phyloP scores from a whole-genome alignment of 2,797 vertebrate genomes.

The Philypnodon macrostomus region DNA sequence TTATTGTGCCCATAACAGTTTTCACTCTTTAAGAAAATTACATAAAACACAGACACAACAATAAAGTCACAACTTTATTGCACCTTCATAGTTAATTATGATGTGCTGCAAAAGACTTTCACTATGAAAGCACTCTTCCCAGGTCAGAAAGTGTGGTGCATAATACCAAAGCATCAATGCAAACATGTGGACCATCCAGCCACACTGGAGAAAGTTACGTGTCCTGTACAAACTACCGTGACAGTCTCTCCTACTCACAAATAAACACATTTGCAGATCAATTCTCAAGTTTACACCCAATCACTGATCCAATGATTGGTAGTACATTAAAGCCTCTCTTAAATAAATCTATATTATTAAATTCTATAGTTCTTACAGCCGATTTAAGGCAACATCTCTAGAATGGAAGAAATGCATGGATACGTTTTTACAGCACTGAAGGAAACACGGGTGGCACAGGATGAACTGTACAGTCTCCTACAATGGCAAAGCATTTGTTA shows the following conservation, averaged over 20 bases:
- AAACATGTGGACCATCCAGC: slow-evolving; percentile 61
- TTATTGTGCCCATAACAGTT: too few relatives aligned
- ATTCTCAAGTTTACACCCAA: slow-evolving; percentile 61
- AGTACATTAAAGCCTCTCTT: slow-evolving; percentile 68
- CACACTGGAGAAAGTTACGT: slow-evolving; percentile 42
- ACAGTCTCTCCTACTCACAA: slow-evolving; percentile 55
- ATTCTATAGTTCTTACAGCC: slow-evolving; percentile 62
- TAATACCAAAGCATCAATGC: slow-evolving; percentile 70
- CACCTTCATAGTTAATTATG: slow-evolving; percentile 71
- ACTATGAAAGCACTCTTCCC: slow-evolving; percentile 71
- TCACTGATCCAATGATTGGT: slow-evolving; percentile 61
- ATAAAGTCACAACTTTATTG: slow-evolving; percentile 84
- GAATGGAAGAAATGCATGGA: slow-evolving; percentile 65
- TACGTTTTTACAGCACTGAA: slow-evolving; percentile 64
- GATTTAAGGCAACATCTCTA: slow-evolving; percentile 78
- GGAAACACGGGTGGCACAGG: slow-evolving; percentile 64
- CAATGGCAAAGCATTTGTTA: slow-evolving; percentile 64
- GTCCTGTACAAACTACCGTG: slow-evolving; percentile 55
- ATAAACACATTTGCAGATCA: slow-evolving; percentile 64
- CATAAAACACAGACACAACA: slow-evolving; percentile 36
- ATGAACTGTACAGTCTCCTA: slow-evolving; percentile 77
- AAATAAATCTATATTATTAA: slow-evolving; percentile 71
- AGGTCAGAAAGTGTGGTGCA: slow-evolving; percentile 73
- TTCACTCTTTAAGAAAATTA: not conserved
- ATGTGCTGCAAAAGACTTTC: slow-evolving; percentile 63